These are phyloP conservation scores for Gymnodraco acuticeps DNA, from an alignment of 2,797 vertebrate genomes.

Conservation along the genomic window DNA sequence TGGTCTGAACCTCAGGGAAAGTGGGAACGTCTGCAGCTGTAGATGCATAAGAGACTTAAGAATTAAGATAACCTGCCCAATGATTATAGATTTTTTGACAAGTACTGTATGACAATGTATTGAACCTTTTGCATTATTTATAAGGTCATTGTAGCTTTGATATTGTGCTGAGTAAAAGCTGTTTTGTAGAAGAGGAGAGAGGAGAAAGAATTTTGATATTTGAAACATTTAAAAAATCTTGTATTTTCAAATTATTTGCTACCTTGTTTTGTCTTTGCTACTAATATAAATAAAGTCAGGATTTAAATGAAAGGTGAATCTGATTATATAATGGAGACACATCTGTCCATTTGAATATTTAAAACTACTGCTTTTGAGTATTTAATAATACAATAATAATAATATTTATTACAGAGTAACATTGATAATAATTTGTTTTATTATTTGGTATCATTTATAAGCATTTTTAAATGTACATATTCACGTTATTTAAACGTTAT, in stretches of 20 bases:
- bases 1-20: not conserved
- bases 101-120: not conserved
- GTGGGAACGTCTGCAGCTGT: not conserved
- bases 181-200: not conserved
- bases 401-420: slow-evolving; percentile 1
- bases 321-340: not conserved
- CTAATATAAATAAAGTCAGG: not conserved
- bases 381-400: not conserved
- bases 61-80: not conserved
- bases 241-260: not conserved
- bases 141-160: not conserved
- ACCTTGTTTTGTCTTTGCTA: not conserved
- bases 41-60: not conserved
- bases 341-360: not conserved
- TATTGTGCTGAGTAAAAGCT: slow-evolving; percentile 2
- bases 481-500: slow-evolving; percentile 51
- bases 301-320: slow-evolving; percentile 2
- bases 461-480: slow-evolving; percentile 18
- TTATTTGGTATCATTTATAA: slow-evolving; percentile 4
- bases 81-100: not conserved
- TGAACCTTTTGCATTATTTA: not conserved
- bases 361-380: not conserved
- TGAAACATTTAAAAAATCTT: not conserved
- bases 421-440: not conserved
- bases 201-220: not conserved